Conservation (phyloP, 2,797 vertebrate species). For the Lacerta bilineata region DNA sequence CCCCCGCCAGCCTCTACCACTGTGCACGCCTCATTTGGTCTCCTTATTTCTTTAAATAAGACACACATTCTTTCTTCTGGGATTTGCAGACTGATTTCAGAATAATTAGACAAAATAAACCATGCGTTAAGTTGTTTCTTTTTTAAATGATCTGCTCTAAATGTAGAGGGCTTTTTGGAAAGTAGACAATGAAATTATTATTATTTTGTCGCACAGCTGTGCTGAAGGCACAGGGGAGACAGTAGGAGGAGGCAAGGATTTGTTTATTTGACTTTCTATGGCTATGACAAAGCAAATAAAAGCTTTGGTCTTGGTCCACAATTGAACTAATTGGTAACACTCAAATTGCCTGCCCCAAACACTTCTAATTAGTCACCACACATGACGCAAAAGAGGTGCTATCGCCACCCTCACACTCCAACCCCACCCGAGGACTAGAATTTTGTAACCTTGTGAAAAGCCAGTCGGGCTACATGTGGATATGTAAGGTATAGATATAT, state of each 20-base stretch:
- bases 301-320: constrained; percentile 70
- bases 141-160: constrained; percentile 66
- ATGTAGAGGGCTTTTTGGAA: constrained; percentile 67
- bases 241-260: constrained; percentile 61
- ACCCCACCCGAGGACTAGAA: constrained; percentile 26
- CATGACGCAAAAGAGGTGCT: constrained; percentile 53
- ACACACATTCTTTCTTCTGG: constrained; percentile 54
- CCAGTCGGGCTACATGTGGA: not conserved
- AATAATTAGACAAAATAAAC: constrained; percentile 71
- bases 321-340: constrained; percentile 71
- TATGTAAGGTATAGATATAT: no score
- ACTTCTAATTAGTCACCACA: constrained; percentile 69
- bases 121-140: constrained; percentile 54
- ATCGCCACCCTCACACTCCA: constrained; percentile 54
- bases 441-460: constrained; percentile 16
- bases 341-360: constrained; percentile 63
- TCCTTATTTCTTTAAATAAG: constrained; percentile 44
- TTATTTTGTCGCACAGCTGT: constrained; percentile 72
- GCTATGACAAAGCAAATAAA: constrained; percentile 70
- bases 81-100: constrained; percentile 60
- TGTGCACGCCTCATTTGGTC: constrained; percentile 44
- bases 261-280: constrained; percentile 71
- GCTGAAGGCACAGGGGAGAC: constrained; percentile 36
- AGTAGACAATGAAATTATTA: constrained; percentile 75
- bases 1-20: not conserved